Conservation (phyloP, 2,113 vertebrate species). For the Carassius gibelio region DNA sequence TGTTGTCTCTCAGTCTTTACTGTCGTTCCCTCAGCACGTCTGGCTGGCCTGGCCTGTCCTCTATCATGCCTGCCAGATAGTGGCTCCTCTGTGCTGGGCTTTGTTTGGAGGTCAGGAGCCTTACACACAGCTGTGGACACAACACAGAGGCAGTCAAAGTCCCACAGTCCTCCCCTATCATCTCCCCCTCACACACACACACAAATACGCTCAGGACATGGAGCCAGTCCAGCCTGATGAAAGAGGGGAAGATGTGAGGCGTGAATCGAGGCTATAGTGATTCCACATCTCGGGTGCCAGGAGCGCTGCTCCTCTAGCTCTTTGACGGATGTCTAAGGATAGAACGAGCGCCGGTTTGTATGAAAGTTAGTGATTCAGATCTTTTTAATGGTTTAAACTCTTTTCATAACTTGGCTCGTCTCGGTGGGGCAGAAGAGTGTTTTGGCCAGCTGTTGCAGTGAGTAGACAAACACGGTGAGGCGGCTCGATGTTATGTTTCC, state of each 20-base stretch:
- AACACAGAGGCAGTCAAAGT: constrained; percentile 58
- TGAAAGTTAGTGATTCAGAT: constrained; percentile 33
- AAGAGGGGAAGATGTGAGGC: constrained; percentile 47
- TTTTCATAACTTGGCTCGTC: constrained; percentile 16
- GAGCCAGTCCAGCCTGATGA: constrained; percentile 53
- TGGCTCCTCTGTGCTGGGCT: constrained; percentile 56
- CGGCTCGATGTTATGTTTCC: constrained; percentile 54
- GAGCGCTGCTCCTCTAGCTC: constrained; percentile 38
- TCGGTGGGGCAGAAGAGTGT: constrained; percentile 9
- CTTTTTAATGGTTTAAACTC: constrained; percentile 34
- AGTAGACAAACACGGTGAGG: constrained; percentile 46
- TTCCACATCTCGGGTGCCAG: constrained; percentile 42
- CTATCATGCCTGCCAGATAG: constrained; percentile 60
- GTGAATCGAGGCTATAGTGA: constrained; percentile 56
- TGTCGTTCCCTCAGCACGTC: constrained; percentile 47
- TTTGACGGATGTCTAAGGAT: constrained; percentile 52
- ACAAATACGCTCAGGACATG: constrained; percentile 45
- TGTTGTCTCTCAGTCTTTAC: constrained; percentile 58
- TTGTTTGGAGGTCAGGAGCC: constrained; percentile 59
- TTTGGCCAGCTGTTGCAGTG: constrained; percentile 14
- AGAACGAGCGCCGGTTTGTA: neutral
- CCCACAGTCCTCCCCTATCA: constrained; percentile 49
- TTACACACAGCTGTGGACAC: constrained; percentile 60
- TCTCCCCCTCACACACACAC: constrained; percentile 39
- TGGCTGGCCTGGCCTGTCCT: constrained; percentile 51